phyloP scores from a whole-genome alignment of 2,113 vertebrate species.

The Microtus oregoni region DNA sequence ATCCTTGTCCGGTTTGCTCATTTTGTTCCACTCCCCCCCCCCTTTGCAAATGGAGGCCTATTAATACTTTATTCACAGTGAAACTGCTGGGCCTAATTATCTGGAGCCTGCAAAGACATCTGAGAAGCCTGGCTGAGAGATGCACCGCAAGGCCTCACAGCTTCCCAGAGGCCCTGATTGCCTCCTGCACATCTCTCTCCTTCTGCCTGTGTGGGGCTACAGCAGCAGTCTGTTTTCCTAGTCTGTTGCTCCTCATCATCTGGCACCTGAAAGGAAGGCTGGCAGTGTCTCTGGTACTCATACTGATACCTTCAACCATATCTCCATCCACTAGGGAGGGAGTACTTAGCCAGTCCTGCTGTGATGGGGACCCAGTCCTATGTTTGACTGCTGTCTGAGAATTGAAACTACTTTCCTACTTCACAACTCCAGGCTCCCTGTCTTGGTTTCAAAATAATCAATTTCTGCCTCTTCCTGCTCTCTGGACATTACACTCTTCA shows the following conservation, averaged over 20 bases:
- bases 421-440: not conserved
- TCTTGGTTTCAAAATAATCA: conserved; percentile 39
- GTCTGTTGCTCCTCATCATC: conserved; percentile 8
- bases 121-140: conserved; percentile 28
- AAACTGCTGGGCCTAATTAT: conserved; percentile 63
- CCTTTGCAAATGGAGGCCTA: conserved; percentile 19
- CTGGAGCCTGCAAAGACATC: conserved; percentile 33
- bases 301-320: not conserved
- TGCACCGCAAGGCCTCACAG: not conserved
- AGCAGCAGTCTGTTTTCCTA: not conserved
- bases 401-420: not conserved
- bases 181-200: not conserved
- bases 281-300: not conserved
- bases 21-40: not conserved
- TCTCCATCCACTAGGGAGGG: not conserved
- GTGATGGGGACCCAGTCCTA: not conserved
- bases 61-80: conserved; percentile 67
- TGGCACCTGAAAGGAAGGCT: conserved; percentile 16
- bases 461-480: conserved; percentile 13
- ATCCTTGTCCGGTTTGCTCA: conserved; percentile 40
- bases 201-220: not conserved
- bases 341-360: not conserved
- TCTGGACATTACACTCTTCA: conserved; percentile 1
- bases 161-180: conserved; percentile 61
- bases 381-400: not conserved